Percentiles rank a stretch among this genome's conserved stretches.
phyloP scores from a whole-genome alignment of 1,140 invertebrate species.

The Philaenus spumarius region DNA sequence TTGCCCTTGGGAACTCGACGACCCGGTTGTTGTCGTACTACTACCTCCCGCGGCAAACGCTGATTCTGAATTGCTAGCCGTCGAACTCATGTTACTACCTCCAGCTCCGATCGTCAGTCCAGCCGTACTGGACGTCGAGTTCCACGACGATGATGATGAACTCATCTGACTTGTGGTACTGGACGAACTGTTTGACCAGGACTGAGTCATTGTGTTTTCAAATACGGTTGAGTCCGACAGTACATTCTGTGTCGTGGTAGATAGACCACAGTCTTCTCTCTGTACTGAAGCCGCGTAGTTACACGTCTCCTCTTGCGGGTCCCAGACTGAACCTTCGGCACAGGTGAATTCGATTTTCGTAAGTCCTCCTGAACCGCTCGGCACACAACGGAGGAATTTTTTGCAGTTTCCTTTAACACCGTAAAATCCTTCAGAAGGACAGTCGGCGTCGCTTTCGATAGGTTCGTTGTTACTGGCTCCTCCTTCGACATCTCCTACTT shows the following conservation, averaged over 20 bases:
- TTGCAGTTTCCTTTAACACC: slow-evolving; percentile 51
- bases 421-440: slow-evolving; percentile 46
- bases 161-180: slow-evolving; percentile 12
- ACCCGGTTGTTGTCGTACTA: slow-evolving; percentile 18
- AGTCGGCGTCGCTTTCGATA: slow-evolving; percentile 23
- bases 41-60: slow-evolving; percentile 19
- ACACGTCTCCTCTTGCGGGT: slow-evolving; percentile 49
- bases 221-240: slow-evolving; percentile 24
- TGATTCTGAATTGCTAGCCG: slow-evolving; percentile 11
- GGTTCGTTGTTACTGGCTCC: slow-evolving; percentile 12
- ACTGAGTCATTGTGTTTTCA: slow-evolving; percentile 19
- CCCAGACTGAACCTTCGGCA: slow-evolving; percentile 58
- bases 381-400: slow-evolving; percentile 61
- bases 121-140: slow-evolving; percentile 5
- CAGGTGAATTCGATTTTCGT: slow-evolving; percentile 55
- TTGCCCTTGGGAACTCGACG: neutral
- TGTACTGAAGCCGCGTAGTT: slow-evolving; percentile 51
- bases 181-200: slow-evolving; percentile 23
- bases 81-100: slow-evolving; percentile 4
- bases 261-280: slow-evolving; percentile 26
- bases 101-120: slow-evolving; percentile 1
- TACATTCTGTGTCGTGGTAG: slow-evolving; percentile 15
- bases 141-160: slow-evolving; percentile 22
- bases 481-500: neutral
- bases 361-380: slow-evolving; percentile 48